Evolutionary conservation across 2,797 vertebrate species (phyloP), one percentile per base, ranked within the genome.

Genomic region (Lophotriccus pileatus): DNA sequence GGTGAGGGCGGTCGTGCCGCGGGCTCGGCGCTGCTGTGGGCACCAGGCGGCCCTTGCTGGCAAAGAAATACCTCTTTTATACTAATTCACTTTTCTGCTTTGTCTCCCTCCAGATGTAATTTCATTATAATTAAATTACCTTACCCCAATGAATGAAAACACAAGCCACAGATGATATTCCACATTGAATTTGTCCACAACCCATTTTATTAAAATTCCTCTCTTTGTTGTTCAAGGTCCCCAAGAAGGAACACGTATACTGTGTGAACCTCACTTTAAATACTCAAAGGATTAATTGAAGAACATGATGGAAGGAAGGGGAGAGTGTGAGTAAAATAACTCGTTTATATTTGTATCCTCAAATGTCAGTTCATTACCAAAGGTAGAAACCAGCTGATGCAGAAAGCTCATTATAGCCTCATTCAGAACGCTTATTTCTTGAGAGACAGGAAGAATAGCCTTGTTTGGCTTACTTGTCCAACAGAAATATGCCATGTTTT

Each of bases 311-410:
- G 91, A 96, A 79, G 81, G 74, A 94, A 77, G 41, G 44, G 75
- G 67, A 74, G 63, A 82, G 16, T 23, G 52, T 85, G 79, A 94
- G 86, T 86, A 91, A 96, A 96, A 96, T 82, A 95, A 44, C 87
- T 89, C 84, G 1, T 90, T 92, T 89, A 77, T 96, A 72, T 95
- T 84, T 97, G 60, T 86, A 95, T 89, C 46, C 59, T 95, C 80
- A 96, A 95, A 95, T 93, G 93, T 95, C 92, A 96, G 34, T 93
- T 96, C 92, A 92, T 92, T 87, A 90, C 92, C 88, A 75, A 91
- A 97, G 66, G 86, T 96, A 96, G 91, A 97, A 96, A 86, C 66
- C 75, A 93, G 83, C 91, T 93, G 90, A 93, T 95, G 84, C 67
- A 85, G 89, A 92, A 96, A 91, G 94, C 49, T 95, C 66, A 47